Base-by-base conservation (phyloP, 2,888 invertebrate species). In the Octodonta nipae region DNA sequence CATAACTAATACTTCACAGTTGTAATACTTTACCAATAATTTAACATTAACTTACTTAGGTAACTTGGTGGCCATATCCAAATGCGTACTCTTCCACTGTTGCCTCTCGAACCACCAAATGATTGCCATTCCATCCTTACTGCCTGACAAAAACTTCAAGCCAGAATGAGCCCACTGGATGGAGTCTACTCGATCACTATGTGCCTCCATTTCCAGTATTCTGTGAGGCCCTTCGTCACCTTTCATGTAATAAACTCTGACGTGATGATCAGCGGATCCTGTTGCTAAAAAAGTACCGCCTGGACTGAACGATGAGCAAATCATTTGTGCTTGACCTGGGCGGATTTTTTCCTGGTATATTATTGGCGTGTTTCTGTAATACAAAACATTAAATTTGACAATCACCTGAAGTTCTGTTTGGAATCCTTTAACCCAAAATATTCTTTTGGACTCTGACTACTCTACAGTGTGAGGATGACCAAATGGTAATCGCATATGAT, bases 301-400 rank as follows among this genome's bases (percentile, higher is more conserved):
- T 0, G 83, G 78, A 51, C 86, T 87, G 56, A 87, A 88, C 0
- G 85, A 80, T 0, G 83, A 84, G 60, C 92, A 93, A 50, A 93
- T 79, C 85, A 96, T 92, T 67, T 92, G 91, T 16, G 89, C 87
- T 49, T 84, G 83, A 4, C 93, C 93, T 0, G 92, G 91, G 3
- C 92, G 69, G 65, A 91, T 78, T 51, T 87, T 77, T 60, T 92
- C 93, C 52, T 89, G 84, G 62, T 86, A 92, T 58, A 89, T 82
- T 45, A 84, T 79, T 2, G 93, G 92, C 58, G 83, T 86, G 13
- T 80, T 71, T 55, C 78, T 78, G 59, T 16, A 34, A 33, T 26
- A 11, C n/a, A n/a, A n/a, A n/a, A n/a, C n/a, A n/a, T n/a, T n/a
- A n/a, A 32, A 30, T 15, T 15, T 28, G 11, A 11, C 5, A 15